These are phyloP conservation scores for Drosophila nasuta DNA, from an alignment of 1,140 invertebrate species.

Conservation along the genomic window DNA sequence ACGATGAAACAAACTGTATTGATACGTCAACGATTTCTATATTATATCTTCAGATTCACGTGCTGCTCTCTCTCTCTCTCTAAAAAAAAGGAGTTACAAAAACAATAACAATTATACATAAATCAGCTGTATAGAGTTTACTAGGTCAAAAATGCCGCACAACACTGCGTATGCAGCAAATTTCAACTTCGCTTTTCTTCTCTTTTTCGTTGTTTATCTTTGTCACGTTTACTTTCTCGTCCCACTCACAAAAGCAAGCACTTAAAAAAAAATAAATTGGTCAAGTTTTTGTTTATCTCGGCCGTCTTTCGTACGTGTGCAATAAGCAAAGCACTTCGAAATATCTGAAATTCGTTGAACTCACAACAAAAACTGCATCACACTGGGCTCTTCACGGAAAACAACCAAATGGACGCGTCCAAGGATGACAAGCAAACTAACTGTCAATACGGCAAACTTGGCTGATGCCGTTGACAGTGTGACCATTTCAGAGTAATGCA, in stretches of 20 bases:
- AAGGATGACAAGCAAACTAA: constrained; percentile 44
- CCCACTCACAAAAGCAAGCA: constrained; percentile 27
- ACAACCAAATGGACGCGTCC: constrained; percentile 24
- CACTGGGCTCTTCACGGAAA: neutral
- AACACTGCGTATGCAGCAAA: neutral
- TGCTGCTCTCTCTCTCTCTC: neutral
- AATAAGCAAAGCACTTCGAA: constrained; percentile 25
- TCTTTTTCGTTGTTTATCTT: neutral
- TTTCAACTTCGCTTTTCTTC: neutral
- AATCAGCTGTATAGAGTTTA: constrained; percentile 1
- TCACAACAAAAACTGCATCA: constrained; percentile 18
- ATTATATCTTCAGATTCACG: constrained; percentile 6
- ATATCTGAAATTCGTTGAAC: constrained; percentile 37
- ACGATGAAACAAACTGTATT: constrained; percentile 2
- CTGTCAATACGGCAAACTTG: constrained; percentile 32
- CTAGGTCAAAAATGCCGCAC: neutral
- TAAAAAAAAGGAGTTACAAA: constrained; percentile 29
- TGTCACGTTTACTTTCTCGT: constrained; percentile 6
- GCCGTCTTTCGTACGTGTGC: constrained; percentile 9
- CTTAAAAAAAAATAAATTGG: constrained; percentile 34
- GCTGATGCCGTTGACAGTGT: constrained; percentile 9
- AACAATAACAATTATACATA: constrained; percentile 30
- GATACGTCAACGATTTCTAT: constrained; percentile 3
- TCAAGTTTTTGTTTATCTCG: constrained; percentile 27
- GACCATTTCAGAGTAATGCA: neutral